Evolutionary conservation across 1,140 invertebrate genomes (phyloP), one percentile per base, ranked within the genome.

Genomic region (Euura lappo): DNA sequence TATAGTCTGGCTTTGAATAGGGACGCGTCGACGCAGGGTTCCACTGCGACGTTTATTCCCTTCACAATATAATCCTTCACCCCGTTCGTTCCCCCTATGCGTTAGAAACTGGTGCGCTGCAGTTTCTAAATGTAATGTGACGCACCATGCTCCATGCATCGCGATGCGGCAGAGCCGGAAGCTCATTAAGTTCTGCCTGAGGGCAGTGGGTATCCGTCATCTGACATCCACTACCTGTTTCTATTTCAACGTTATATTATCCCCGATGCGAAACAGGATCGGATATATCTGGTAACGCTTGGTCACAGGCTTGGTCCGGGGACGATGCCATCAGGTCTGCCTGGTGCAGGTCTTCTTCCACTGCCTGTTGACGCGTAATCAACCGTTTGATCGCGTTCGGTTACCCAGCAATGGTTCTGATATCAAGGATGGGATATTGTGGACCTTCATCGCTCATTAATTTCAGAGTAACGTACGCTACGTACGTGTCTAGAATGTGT

Each of bases 171-270:
- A 80, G 80, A 80, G 80, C 77, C 79, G 79, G 79, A 80, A 80
- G 77, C 79, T 80, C 79, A 80, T 80, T 80, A 80, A 80, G 79
- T 80, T 80, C 74, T 77, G 77, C 76, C 79, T 79, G 77, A 77
- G 76, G 79, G 77, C 51, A 60, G 51, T n/a, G 51, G 51, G 8
- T 8, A 8, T 8, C 51, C 51, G 10, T 60, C 13, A 8, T 60
- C 51, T 60, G 6, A 28, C 28, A 28, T 28, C 28, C 28, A 28
- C 28, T 28, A 28, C 28, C 51, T n/a, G 51, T n/a, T 60, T 6
- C 51, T 28, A n/a, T 60, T n/a, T 60, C 51, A 60, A 8, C 51
- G 51, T 60, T 60, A 60, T 60, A 60, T 60, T n/a, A 60, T 60
- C 51, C 3, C 51, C 51, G 8, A 28, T 60, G 51, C 51, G 28